Evolutionary conservation across 2,113 vertebrate species (phyloP).

Genomic region (Phylloscopus trochiloides): DNA sequence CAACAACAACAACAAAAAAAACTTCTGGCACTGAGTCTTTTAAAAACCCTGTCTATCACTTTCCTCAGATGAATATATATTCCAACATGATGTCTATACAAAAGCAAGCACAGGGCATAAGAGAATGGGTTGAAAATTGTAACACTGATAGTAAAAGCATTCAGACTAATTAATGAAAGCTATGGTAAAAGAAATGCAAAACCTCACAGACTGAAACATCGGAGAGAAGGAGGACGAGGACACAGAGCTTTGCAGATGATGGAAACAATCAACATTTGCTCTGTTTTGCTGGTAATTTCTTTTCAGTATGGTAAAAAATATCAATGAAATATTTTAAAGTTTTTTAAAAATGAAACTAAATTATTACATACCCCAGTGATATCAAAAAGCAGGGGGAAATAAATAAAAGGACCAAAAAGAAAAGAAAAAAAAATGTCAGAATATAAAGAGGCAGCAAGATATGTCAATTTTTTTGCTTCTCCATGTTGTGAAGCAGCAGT

Average conservation of each 20-base stretch:
- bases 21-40: neutral
- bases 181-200: neutral
- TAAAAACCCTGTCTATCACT: neutral
- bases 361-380: neutral
- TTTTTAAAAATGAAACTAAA: neutral
- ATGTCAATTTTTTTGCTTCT: neutral
- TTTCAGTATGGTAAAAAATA: neutral
- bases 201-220: neutral
- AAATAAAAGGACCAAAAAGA: neutral
- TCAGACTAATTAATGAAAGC: neutral
- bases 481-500: neutral
- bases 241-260: neutral
- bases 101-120: neutral
- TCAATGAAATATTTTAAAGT: neutral
- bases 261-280: neutral
- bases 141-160: neutral
- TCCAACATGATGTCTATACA: neutral
- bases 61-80: neutral
- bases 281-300: neutral
- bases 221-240: neutral
- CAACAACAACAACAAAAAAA: fast-evolving
- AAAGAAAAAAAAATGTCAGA: neutral
- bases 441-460: neutral
- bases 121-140: neutral
- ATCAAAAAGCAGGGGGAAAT: neutral